Evolutionary conservation across 2,888 invertebrate species (phyloP).

Genomic region (Drosophila atroscutellata): DNA sequence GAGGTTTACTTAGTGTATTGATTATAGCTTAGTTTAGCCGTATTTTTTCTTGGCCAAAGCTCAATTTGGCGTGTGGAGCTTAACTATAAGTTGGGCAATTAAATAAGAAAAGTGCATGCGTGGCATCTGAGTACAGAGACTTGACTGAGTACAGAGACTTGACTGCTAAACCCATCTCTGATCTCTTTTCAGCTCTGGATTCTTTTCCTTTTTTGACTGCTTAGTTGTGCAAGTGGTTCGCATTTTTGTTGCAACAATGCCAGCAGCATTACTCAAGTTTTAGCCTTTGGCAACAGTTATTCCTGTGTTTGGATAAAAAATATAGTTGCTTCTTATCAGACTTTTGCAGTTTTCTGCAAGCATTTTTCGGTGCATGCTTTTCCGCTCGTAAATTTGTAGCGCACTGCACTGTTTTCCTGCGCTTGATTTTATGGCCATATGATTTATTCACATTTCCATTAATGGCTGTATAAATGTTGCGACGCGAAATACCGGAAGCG

Average conservation of each 20-base stretch:
- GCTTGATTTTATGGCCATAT: constrained; percentile 67
- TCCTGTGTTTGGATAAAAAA: constrained; percentile 22
- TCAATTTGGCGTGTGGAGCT: background rate
- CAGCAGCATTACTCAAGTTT: background rate
- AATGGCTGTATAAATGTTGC: constrained; percentile 79
- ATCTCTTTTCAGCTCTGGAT: background rate
- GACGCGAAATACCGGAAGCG: constrained; percentile 77
- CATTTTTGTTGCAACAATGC: constrained; percentile 8
- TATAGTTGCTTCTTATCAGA: constrained; percentile 41
- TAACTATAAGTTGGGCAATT: background rate
- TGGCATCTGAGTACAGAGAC: constrained; percentile 5
- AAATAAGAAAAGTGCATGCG: background rate
- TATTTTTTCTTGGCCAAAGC: background rate
- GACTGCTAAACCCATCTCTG: background rate
- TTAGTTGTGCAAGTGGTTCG: background rate
- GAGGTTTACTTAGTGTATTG: background rate
- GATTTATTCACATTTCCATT: constrained; percentile 81
- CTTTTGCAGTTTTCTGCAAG: constrained; percentile 25
- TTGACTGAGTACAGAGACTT: background rate
- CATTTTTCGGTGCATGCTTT: constrained; percentile 37
- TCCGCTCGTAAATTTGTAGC: constrained; percentile 49
- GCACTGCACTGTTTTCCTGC: constrained; percentile 62
- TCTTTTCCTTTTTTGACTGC: background rate
- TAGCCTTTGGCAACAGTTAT: background rate
- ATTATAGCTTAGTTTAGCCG: background rate